Conservation (phyloP, 2,797 vertebrate species). For the Vultur gryphus region DNA sequence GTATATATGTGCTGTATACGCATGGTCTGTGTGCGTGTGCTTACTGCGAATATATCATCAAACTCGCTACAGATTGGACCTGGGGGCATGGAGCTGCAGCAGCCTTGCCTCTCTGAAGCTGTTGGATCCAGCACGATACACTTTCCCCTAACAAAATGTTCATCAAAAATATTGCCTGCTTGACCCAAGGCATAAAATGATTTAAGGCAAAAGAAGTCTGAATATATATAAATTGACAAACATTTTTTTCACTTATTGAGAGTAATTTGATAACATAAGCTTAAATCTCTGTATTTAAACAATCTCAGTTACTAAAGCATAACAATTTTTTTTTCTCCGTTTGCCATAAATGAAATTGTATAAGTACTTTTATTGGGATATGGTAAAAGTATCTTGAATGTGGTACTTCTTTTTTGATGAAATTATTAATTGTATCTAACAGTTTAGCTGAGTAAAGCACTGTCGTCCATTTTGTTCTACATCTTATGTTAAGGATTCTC, state of each 20-base stretch:
- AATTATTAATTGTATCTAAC: neutral
- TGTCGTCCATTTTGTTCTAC: neutral
- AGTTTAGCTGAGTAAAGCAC: neutral
- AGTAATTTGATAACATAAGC: neutral
- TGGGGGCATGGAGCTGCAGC: neutral
- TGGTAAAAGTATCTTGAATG: neutral
- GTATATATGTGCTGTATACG: too few species aligned
- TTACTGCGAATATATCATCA: fast-evolving
- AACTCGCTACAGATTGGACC: too few species aligned
- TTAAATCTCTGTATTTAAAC: neutral
- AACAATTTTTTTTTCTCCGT: neutral
- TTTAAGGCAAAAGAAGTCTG: neutral
- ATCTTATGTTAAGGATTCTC: neutral
- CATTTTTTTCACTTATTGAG: neutral
- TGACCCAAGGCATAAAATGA: neutral
- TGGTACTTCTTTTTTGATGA: neutral
- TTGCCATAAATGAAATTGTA: neutral
- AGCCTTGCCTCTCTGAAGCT: neutral
- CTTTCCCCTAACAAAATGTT: neutral
- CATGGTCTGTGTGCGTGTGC: too few species aligned
- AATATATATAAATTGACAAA: neutral
- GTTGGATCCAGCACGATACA: neutral
- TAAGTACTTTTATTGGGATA: neutral
- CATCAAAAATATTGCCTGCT: neutral
- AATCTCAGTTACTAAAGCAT: neutral